Conservation (phyloP, 1,140 invertebrate genomes). For the Myzus persicae region DNA sequence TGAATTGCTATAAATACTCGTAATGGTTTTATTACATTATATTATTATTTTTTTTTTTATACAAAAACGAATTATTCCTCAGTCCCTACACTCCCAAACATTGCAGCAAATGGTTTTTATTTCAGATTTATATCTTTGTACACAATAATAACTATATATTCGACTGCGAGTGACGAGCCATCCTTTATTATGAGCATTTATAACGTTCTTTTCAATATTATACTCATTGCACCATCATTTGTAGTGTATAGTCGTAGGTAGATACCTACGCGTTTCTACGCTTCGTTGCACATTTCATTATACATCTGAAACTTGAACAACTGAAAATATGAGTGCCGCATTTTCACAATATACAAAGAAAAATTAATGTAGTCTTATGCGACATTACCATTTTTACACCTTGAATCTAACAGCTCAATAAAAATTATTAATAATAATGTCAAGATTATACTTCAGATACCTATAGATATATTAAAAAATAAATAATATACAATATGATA, state of each 20-base stretch:
- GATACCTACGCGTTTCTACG: not conserved
- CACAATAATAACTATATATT: slow-evolving; percentile 15
- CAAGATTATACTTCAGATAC: not conserved
- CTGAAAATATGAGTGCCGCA: not conserved
- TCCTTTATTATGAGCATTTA: slow-evolving; percentile 16
- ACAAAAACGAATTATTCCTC: not conserved
- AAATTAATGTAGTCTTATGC: not conserved
- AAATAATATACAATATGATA: not conserved
- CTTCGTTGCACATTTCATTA: slow-evolving; percentile 32
- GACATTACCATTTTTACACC: not conserved
- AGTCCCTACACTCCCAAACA: not conserved
- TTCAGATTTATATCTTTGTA: not conserved
- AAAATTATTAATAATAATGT: not conserved
- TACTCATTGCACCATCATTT: not conserved
- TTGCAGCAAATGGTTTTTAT: slow-evolving; percentile 4
- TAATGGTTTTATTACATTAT: not conserved
- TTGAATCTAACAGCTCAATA: not conserved
- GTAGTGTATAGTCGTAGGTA: not conserved
- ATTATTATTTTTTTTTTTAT: slow-evolving; percentile 22
- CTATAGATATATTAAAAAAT: not conserved
- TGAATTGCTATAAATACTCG: slow-evolving; percentile 6
- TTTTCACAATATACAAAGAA: not conserved
- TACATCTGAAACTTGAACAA: not conserved
- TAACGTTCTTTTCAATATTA: not conserved
- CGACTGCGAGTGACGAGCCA: not conserved